Percentiles rank a stretch among this genome's conserved stretches.
Conservation (phyloP, 2,888 invertebrate species). For the Erannis defoliaria region DNA sequence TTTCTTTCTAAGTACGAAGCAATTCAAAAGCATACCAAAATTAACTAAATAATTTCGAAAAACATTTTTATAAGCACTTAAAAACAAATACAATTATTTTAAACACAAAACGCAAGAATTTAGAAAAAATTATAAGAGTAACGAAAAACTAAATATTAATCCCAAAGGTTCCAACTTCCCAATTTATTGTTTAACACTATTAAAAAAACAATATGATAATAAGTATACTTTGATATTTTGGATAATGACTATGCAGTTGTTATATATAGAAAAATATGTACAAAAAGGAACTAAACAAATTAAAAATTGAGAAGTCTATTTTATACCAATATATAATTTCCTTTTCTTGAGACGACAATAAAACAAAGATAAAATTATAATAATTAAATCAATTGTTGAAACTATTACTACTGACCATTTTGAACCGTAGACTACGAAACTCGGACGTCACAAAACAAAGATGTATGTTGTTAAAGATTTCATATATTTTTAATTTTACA, state of each 20-base stretch:
- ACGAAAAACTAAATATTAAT: conserved; percentile 52
- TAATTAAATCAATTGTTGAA: conserved; percentile 22
- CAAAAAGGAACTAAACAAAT: conserved; percentile 59
- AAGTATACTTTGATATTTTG: conserved; percentile 57
- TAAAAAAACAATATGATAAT: conserved; percentile 50
- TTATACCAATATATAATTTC: conserved; percentile 47
- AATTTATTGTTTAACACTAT: conserved; percentile 53
- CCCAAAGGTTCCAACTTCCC: conserved; percentile 58
- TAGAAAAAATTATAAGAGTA: conserved; percentile 44
- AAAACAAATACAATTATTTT: conserved; percentile 56
- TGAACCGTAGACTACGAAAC: conserved; percentile 54
- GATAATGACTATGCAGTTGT: conserved; percentile 69
- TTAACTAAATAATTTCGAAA: conserved; percentile 43
- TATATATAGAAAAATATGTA: conserved; percentile 65
- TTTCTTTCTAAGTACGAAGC: conserved; percentile 74
- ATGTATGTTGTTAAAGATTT: conserved; percentile 59
- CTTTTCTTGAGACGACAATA: conserved; percentile 48
- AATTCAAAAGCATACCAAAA: conserved; percentile 66
- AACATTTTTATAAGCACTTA: conserved; percentile 48
- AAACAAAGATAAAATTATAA: conserved; percentile 43
- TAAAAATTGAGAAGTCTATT: conserved; percentile 56
- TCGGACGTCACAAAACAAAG: conserved; percentile 62
- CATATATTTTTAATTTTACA: conserved; percentile 63
- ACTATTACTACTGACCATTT: conserved; percentile 49
- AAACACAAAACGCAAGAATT: conserved; percentile 55